Percentiles rank a stretch among this genome's conserved stretches.
phyloP scores from a whole-genome alignment of 2,113 vertebrate genomes.

The Mesembrinibis cayennensis region DNA sequence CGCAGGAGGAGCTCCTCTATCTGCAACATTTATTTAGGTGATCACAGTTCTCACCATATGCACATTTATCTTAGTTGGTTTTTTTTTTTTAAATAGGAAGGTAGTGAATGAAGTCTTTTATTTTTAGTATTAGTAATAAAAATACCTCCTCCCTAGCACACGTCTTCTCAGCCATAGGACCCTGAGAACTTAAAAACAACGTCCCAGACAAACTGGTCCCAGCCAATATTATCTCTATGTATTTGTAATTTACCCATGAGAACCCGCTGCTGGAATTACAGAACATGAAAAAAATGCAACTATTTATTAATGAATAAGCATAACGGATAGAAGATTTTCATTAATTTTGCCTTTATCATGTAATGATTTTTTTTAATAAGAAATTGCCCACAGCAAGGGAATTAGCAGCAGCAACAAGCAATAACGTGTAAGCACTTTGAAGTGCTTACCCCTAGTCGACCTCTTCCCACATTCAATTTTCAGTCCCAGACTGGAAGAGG shows the following conservation, averaged over 20 bases:
- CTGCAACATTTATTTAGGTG: not conserved
- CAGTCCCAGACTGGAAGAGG: not conserved
- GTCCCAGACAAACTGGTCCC: not conserved
- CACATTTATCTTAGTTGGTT: not conserved
- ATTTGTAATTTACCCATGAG: not conserved
- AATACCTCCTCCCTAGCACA: not conserved
- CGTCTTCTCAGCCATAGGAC: not conserved
- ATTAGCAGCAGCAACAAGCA: not conserved
- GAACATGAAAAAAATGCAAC: not conserved
- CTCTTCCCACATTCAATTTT: not conserved
- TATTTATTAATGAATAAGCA: constrained; percentile 23
- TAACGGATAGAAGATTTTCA: not conserved
- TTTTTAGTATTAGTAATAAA: not conserved
- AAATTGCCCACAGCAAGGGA: constrained; percentile 4
- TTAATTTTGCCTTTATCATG: constrained; percentile 11
- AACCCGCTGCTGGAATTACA: not conserved
- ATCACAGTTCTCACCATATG: not conserved
- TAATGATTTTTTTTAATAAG: constrained; percentile 10
- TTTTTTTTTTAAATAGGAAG: not conserved
- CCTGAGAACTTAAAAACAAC: not conserved
- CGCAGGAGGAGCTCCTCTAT: not conserved
- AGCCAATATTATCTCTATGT: not conserved
- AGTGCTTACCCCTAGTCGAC: not conserved
- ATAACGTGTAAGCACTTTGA: not conserved
- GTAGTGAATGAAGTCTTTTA: not conserved